Base-by-base conservation (phyloP, 2,797 vertebrate species). In the Parauchenoglanis ngamensis region DNA sequence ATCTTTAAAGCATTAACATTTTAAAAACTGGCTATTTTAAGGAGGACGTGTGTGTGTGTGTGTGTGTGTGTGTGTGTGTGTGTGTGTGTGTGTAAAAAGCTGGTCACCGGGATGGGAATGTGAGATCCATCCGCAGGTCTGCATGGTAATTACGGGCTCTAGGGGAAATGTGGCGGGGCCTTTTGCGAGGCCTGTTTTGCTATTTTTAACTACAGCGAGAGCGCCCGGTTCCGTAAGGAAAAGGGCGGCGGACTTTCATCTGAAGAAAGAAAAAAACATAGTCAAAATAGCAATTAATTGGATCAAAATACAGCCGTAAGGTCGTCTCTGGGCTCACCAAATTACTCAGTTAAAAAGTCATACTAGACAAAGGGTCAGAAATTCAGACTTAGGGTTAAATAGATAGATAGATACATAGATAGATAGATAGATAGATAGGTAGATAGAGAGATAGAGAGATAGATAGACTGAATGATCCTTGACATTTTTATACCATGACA, bases 201-300 rank as follows among this genome's bases (percentile, higher is more conserved):
- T 97, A 96, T 97, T 96, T 96, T 95, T 96, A 96, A 95, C 94
- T 93, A 90, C 79, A 72, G 90, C 93, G 93, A 95, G 95, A 94
- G 94, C 94, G 94, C 92, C 94, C 95, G 93, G 91, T 95, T 96
- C 94, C 94, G 95, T 95, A 93, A 96, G 96, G 96, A 96, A 96
- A 95, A 96, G 96, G 96, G 96, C 93, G 95, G 95, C 87, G 90
- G 91, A 92, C 95, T 96, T 96, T 97, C 94, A 96, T 96, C 95
- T 96, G 92, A 93, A 94, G 94, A 84, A 85, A 84, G 77, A 73
- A 72, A 93, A 95, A 95, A 95, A 93, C 68, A 92, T 92, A 96
- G 96, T 95, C 96, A 96, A 96, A 96, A 96, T 96, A 96, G 94
- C 94, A 95, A 96, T 96, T 96, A 96, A 96, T 96, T 95, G 92